Conservation (phyloP, 2,888 invertebrate genomes). For the Tetanocera ferruginea region DNA sequence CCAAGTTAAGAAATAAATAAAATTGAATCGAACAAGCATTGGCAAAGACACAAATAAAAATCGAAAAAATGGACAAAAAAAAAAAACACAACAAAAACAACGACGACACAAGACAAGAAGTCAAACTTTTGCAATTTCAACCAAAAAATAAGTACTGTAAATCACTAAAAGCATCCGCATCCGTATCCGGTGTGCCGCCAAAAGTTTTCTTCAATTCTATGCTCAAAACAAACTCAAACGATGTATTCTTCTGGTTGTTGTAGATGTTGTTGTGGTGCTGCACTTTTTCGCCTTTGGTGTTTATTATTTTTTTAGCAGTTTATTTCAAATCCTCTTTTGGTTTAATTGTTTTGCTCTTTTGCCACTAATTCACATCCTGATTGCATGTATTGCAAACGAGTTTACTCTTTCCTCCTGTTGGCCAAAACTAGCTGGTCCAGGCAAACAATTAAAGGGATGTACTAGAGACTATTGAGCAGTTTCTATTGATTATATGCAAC, state of each 20-base stretch:
- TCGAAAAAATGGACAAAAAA: neutral
- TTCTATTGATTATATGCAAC: neutral
- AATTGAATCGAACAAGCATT: neutral
- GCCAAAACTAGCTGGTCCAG: neutral
- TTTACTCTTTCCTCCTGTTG: neutral
- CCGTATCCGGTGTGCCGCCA: neutral
- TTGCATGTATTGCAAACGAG: neutral
- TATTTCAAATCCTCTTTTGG: neutral
- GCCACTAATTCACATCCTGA: conserved; percentile 15
- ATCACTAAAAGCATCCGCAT: conserved; percentile 19
- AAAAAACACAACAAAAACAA: neutral
- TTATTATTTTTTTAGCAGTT: no score
- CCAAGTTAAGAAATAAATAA: neutral
- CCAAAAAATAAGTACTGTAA: neutral
- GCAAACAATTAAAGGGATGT: neutral
- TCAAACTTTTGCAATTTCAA: conserved; percentile 14
- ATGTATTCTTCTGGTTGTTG: neutral
- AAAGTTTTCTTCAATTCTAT: neutral
- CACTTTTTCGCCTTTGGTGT: no score
- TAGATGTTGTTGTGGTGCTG: neutral
- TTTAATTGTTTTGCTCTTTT: neutral
- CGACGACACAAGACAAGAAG: neutral
- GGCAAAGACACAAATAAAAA: neutral
- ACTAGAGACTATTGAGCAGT: neutral
- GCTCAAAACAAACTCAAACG: no score